Base-by-base conservation (phyloP, 1,140 invertebrate species). In the Zaprionus lachaisei region DNA sequence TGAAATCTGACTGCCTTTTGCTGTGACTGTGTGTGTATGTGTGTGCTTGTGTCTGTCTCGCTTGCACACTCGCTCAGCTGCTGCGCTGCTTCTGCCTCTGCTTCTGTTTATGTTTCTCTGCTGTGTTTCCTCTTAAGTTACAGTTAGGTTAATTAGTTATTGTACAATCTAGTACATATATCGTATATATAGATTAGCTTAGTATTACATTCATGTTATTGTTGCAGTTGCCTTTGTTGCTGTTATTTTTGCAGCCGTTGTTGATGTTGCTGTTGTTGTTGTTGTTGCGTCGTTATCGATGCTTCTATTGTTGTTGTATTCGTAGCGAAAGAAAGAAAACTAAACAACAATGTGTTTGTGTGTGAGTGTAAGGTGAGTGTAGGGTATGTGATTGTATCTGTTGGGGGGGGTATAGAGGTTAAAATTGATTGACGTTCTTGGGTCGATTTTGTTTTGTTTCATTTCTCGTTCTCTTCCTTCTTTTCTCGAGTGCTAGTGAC, bases 141-240 rank as follows among this genome's bases (percentile, higher is more conserved):
- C 31, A 34, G 31, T 34, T 34, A 34, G 9, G 63, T 63, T 71
- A 56, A 72, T 69, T 49, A 73, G 49, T 65, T 66, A 37, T 49
- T 69, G 75, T 77, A 82, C 75, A 72, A 82, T 82, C 80, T 64
- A 82, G 80, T 74, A 81, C 80, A 34, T 34, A 34, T 34, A 82
- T 78, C 51, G 12, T 51, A 51, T 74, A 70, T 78, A 58, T 70
- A 70, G 66, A 26, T 56, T 66, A 66, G 64, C 51, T 83, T 79
- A 77, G 68, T 71, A 77, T 80, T 83, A 83, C 81, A 24, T 37
- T 51, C 9, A 61, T 55, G 34, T 67, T 67, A 12, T 17, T 64
- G 26, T 22, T 55, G 34, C 34, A 44, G 31, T 37, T 62, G 28
- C 62, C 38, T 49, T 58, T 57, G 34, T 61, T 66, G 37, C 54